Evolutionary conservation across 2,888 invertebrate genomes (phyloP).

Genomic region (Caprella mutica): DNA sequence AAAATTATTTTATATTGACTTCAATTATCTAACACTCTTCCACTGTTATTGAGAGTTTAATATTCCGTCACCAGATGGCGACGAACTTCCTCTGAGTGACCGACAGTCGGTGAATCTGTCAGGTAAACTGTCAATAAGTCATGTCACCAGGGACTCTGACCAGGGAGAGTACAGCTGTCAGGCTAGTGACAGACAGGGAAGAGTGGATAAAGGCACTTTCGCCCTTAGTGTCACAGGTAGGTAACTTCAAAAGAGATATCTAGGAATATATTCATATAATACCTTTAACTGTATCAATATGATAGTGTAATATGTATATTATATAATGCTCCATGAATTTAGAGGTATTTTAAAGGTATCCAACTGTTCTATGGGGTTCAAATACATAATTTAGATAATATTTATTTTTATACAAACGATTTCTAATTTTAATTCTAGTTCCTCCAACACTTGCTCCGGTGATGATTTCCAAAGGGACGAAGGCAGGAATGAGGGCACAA

Average conservation of each 20-base stretch:
- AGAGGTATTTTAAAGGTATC: too few relatives aligned
- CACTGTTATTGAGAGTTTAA: too few relatives aligned
- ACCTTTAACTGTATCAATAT: too few relatives aligned
- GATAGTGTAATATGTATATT: too few relatives aligned
- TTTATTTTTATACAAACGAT: too few relatives aligned
- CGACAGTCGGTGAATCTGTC: conserved; percentile 11
- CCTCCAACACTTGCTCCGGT: conserved; percentile 25
- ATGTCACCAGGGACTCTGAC: background rate
- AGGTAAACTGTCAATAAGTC: conserved; percentile 13
- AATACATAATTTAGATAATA: too few relatives aligned
- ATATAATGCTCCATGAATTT: too few relatives aligned
- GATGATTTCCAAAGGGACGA: conserved; percentile 20
- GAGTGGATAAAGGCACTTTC: conserved; percentile 2
- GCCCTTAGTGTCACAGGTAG: background rate
- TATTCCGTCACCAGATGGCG: conserved; percentile 10
- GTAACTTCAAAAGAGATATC: too few relatives aligned
- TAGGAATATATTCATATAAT: too few relatives aligned
- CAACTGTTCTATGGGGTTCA: too few relatives aligned
- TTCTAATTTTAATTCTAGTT: conserved; percentile 25
- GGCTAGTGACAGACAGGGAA: conserved; percentile 11
- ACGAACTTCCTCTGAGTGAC: conserved; percentile 9
- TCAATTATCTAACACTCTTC: too few relatives aligned
- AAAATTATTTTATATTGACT: too few relatives aligned
- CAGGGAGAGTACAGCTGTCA: conserved; percentile 17
- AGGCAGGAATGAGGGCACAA: conserved; percentile 25